Base-by-base conservation (phyloP, 2,797 vertebrate genomes). In the Phrynocephalus guinanensis region DNA sequence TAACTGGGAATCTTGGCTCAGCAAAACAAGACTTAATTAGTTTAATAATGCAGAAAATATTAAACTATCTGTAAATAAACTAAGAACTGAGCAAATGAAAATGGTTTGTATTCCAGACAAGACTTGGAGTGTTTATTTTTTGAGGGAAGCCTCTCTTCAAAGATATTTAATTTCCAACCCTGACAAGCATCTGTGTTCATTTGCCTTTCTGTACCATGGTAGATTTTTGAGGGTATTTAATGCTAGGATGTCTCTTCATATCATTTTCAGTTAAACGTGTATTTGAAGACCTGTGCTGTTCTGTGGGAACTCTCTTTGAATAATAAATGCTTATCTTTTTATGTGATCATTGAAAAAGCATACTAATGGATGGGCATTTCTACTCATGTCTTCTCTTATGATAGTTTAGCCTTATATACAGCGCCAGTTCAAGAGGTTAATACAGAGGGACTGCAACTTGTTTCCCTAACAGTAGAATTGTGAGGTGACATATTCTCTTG, bases 301-400 rank as follows among this genome's bases (percentile, higher is more conserved):
- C 67, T 79, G 78, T 1, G 2, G 84, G 92, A 91, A 90, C 38
- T 44, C 85, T 70, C 84, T 90, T 91, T 92, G 91, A 94, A 92
- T 87, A 93, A 91, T 88, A 90, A 94, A 90, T 88, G 89, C 79
- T 5, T 68, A 80, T 84, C 15, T 60, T 10, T 92, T 72, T 79
- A 79, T 28, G 44, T 82, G 89, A 79, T 67, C 26, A 92, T 80
- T 87, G 82, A 92, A 78, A 87, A 91, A 56, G 87, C 92, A 91
- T 93, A 91, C 84, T 90, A 87, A 79, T 92, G 87, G 91, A 88
- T 87, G 87, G 86, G 88, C 91, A 22, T 93, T 95, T 88, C 85
- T 92, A 92, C 90, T 88, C 92, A 92, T 5, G 13, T 60, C 56
- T 16, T 60, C 9, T 60, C 56, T 68, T 24, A 8, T 24, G 26